Base-by-base conservation (phyloP, 2,888 invertebrate genomes). In the Drosophila subquinaria region DNA sequence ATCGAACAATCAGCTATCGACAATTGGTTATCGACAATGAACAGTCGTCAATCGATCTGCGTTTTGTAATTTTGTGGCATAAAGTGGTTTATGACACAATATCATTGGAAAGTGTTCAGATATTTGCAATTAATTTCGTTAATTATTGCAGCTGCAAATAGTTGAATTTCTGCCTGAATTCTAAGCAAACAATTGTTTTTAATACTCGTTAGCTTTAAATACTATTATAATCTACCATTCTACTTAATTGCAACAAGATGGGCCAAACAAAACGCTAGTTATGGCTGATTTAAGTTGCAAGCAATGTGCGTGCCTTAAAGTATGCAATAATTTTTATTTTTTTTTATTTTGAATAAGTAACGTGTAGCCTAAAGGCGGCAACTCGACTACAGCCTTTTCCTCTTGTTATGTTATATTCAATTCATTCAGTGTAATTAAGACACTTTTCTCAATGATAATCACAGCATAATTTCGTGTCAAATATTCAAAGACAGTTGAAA, bases 31-130 rank as follows among this genome's bases (percentile, higher is more conserved):
- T 62, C 52, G 63, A 63, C 42, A 63, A 13, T 38, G 1, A n/a
- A 38, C n/a, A 38, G n/a, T 38, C n/a, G 38, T n/a, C n/a, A 38
- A 13, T 38, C n/a, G 38, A n/a, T n/a, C 13, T 5, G 4, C 11
- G 23, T 23, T 13, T 13, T 6, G 65, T 59, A 56, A 66, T 74
- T 76, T 74, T 51, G 35, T 45, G 71, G 47, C 66, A 63, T 71
- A 65, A 71, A 35, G 66, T 66, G 72, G 59, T 42, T 66, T 66
- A 59, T 76, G 53, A 69, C 61, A 35, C 61, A 52, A 69, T 40
- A 42, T 23, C 40, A 45, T 60, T 36, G 38, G 51, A 40, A 59
- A 60, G 75, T 60, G 68, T 33, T 50, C 38, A 57, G 4, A 74
- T 47, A 53, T 69, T 48, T 64, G 42, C 50, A 56, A 68, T 67